Evolutionary conservation across 2,113 vertebrate species (phyloP).

Genomic region (Antidorcas marsupialis): DNA sequence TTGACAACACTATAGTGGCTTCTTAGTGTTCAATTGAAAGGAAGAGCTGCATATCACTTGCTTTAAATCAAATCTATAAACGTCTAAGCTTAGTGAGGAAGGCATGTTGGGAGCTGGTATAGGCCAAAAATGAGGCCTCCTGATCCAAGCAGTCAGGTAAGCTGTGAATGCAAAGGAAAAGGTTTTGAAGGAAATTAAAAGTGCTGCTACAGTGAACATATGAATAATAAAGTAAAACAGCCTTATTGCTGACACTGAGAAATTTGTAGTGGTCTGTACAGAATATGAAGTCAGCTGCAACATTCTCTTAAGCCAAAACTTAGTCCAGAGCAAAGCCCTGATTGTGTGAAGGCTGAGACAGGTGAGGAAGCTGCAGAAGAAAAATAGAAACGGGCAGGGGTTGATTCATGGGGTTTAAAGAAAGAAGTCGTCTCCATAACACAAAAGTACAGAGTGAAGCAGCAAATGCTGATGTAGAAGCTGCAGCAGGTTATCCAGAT

Average conservation of each 20-base stretch:
- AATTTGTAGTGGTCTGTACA: neutral
- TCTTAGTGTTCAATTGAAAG: neutral
- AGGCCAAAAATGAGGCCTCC: neutral
- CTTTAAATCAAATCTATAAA: neutral
- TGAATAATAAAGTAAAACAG: neutral
- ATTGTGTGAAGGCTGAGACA: neutral
- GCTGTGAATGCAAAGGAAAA: neutral
- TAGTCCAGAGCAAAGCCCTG: neutral
- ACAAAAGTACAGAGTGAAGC: neutral
- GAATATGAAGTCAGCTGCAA: neutral
- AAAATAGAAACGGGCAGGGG: neutral
- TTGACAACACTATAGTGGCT: neutral
- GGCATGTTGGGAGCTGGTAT: neutral
- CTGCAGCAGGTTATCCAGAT: neutral
- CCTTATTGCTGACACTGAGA: neutral
- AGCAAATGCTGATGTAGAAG: neutral
- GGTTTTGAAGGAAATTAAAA: neutral
- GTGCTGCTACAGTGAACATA: neutral
- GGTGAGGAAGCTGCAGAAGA: neutral
- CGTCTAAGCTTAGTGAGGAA: neutral
- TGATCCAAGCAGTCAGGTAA: neutral
- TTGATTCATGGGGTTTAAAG: neutral
- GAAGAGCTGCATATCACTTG: neutral
- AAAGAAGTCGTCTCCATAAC: neutral
- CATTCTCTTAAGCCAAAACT: neutral